Evolutionary conservation across 2,113 vertebrate genomes (phyloP).

Genomic region (Gymnorhina tibicen): DNA sequence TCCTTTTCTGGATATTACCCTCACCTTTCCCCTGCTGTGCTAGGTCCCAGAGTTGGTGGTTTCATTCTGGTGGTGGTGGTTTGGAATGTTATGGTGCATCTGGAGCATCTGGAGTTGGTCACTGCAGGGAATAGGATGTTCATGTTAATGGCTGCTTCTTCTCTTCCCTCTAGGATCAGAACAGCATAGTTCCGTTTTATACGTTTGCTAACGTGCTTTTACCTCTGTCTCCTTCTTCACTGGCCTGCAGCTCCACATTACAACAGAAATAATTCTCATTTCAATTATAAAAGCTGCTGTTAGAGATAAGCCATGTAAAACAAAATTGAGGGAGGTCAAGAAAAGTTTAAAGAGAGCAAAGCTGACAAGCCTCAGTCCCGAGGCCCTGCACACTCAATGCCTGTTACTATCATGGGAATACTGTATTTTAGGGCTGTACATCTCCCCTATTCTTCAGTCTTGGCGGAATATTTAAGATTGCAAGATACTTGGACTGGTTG

Average conservation of each 20-base stretch:
- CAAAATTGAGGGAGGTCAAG: neutral
- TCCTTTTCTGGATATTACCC: neutral
- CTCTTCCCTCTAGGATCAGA: neutral
- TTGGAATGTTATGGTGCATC: neutral
- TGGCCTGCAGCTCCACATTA: neutral
- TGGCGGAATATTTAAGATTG: neutral
- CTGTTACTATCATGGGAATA: neutral
- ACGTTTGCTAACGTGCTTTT: rapidly evolving
- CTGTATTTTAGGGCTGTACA: neutral
- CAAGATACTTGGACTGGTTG: neutral
- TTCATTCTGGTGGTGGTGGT: neutral
- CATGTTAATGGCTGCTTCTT: neutral
- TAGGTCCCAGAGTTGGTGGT: neutral
- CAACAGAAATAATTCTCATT: neutral
- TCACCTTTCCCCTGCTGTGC: neutral
- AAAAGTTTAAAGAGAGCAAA: neutral
- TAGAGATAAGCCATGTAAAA: neutral
- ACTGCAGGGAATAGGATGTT: neutral
- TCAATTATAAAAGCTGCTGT: neutral
- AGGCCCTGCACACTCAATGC: neutral
- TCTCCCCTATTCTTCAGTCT: neutral
- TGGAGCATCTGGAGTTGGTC: neutral
- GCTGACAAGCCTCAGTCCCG: neutral
- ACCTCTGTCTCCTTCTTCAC: neutral
- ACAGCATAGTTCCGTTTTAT: neutral